Conservation (phyloP, 2,888 invertebrate genomes). For the Cryptus armator region DNA sequence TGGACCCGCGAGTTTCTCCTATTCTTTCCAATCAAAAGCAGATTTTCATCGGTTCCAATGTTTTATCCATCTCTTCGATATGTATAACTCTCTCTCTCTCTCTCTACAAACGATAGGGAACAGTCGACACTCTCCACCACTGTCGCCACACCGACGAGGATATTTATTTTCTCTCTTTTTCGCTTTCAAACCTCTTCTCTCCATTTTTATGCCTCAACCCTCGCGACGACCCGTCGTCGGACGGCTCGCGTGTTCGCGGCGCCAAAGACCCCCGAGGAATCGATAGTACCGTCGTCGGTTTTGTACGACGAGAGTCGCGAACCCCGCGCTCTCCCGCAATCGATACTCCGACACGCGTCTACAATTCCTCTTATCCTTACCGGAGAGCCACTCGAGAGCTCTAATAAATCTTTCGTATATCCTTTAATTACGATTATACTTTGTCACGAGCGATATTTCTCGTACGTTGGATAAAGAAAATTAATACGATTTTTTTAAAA, state of each 20-base stretch:
- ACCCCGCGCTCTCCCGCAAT: constrained; percentile 57
- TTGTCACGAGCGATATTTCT: neutral
- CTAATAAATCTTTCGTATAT: neutral
- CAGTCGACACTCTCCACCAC: constrained; percentile 10
- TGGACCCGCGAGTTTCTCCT: constrained; percentile 26
- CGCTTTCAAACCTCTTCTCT: constrained; percentile 4
- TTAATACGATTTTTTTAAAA: neutral
- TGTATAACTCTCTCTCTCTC: no score
- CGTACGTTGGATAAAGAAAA: neutral
- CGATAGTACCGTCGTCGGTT: constrained; percentile 64
- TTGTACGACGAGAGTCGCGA: constrained; percentile 57
- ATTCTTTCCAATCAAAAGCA: constrained; percentile 27
- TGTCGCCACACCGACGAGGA: constrained; percentile 14
- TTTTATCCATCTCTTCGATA: constrained; percentile 24
- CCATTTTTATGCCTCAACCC: neutral
- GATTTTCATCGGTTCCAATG: constrained; percentile 53
- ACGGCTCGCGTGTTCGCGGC: constrained; percentile 64
- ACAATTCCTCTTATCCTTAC: constrained; percentile 31
- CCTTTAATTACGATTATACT: neutral
- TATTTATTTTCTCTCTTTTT: neutral
- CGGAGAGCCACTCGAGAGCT: neutral
- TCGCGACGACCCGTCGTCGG: constrained; percentile 28
- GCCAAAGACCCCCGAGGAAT: constrained; percentile 65
- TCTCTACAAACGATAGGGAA: neutral
- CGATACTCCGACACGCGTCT: constrained; percentile 53